phyloP scores from a whole-genome alignment of 2,888 invertebrate species.

The Trachelus iudaicus region DNA sequence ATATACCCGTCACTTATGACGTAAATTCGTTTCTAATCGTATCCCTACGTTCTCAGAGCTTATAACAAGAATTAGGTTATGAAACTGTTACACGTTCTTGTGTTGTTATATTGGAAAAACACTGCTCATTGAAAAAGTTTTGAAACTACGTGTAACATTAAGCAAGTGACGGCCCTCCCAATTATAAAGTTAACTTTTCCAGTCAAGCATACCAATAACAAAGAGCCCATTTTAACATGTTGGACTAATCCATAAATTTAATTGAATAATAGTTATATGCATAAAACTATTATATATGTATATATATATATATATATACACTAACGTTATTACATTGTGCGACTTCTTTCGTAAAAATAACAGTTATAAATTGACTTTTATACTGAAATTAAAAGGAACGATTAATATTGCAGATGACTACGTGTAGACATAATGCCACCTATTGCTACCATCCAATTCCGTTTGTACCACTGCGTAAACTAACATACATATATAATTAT shows the following conservation, averaged over 20 bases:
- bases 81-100: not conserved
- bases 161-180: not conserved
- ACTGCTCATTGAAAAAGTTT: not conserved
- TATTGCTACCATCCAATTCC: not conserved
- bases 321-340: not conserved
- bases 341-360: not conserved
- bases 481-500: not conserved
- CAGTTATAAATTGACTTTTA: not conserved
- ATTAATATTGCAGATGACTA: not conserved
- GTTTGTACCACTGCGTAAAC: not conserved
- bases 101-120: not conserved
- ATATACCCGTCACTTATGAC: not conserved
- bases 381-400: not conserved
- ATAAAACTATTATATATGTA: not conserved
- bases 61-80: not conserved
- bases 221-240: no score
- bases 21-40: not conserved
- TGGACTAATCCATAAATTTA: not conserved
- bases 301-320: not conserved
- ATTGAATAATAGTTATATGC: not conserved
- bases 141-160: not conserved
- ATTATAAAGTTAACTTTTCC: no score
- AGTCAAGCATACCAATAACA: no score
- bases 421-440: not conserved
- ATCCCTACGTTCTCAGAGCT: not conserved